phyloP scores from a whole-genome alignment of 2,113 vertebrate species.

The Sapajus apella region DNA sequence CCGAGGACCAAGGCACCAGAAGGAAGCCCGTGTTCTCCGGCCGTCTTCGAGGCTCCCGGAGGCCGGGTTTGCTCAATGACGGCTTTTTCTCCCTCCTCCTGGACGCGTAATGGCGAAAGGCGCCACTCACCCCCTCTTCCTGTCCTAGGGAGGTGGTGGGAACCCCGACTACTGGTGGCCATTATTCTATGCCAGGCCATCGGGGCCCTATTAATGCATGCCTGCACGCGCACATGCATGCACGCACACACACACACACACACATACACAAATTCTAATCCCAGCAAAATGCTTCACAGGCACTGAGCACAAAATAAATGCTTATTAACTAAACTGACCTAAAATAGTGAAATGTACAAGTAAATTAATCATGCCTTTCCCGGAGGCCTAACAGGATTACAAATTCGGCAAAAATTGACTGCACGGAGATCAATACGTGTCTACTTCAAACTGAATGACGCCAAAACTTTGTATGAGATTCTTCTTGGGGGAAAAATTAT shows the following conservation, averaged over 20 bases:
- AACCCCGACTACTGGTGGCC: background rate
- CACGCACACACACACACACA: background rate
- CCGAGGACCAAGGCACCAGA: background rate
- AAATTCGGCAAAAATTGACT: slow-evolving; percentile 56
- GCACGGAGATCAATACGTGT: slow-evolving; percentile 1
- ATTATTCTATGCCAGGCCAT: background rate
- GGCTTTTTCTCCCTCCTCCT: background rate
- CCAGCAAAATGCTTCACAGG: background rate
- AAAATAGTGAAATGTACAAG: slow-evolving; percentile 45
- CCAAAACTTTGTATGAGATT: slow-evolving; percentile 43
- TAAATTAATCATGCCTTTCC: slow-evolving; percentile 53
- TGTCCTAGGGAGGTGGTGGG: background rate
- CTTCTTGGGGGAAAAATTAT: background rate
- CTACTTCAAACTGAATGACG: background rate
- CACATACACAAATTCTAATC: background rate
- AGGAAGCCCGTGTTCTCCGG: background rate
- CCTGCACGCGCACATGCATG: background rate
- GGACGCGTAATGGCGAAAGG: background rate
- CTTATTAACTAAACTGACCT: slow-evolving; percentile 56
- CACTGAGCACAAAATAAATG: slow-evolving; percentile 50
- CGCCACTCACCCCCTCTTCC: background rate
- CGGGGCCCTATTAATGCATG: background rate
- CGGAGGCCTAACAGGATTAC: slow-evolving; percentile 45
- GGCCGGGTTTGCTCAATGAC: background rate
- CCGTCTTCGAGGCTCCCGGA: background rate